Base-by-base conservation (phyloP, 2,113 vertebrate species). In the Eulemur macaco region DNA sequence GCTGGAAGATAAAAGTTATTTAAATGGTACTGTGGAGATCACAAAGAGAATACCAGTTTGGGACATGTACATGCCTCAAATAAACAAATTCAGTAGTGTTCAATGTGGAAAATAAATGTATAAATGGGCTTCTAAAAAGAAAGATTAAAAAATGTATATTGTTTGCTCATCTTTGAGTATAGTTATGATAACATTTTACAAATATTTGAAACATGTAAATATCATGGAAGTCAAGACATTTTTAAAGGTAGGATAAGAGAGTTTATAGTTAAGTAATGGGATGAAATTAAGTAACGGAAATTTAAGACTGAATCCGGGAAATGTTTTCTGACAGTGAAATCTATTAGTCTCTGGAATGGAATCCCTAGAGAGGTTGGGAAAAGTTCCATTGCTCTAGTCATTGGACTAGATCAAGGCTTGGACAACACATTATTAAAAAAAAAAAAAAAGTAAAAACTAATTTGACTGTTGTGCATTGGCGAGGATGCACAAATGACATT, bases 261-360 rank as follows among this genome's bases (percentile, higher is more conserved):
- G 96, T 98, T 98, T 98, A 97, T 97, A 97, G 97, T 96, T 96
- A 98, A 98, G 96, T 97, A 98, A 96, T 98, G 96, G 95, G 97
- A 97, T 98, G 96, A 97, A 98, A 98, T 98, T 97, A 98, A 97
- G 98, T 97, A 98, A 97, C 86, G 56, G 98, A 98, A 98, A 98
- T 98, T 98, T 97, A 98, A 98, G 98, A 97, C 96, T 97, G 89
- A 98, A 97, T 97, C 94, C 54, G 87, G 97, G 98, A 98, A 98
- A 97, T 98, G 96, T 98, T 97, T 95, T 97, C 97, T 98, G 97
- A 98, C 98, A 98, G 93, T 95, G 95, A 98, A 98, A 98, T 98
- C 98, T 98, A 98, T 98, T 98, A 98, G 97, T 97, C 95, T 97
- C 86, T 98, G 96, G 92, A 98, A 97, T 96, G 94, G 71, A 97